phyloP scores from a whole-genome alignment of 1,140 invertebrate species.

The Heliconius nattereri region DNA sequence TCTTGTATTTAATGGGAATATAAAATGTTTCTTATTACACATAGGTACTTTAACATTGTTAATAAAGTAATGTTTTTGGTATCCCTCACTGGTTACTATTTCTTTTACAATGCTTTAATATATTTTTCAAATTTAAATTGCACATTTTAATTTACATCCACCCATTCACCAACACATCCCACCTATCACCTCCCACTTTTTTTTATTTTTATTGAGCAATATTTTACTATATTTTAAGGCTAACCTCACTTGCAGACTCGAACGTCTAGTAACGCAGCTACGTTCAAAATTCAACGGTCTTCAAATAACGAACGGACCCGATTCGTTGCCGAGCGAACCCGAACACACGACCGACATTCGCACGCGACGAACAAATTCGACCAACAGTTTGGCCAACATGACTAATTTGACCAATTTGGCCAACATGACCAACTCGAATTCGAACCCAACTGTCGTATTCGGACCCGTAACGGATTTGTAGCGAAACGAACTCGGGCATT shows the following conservation, averaged over 20 bases:
- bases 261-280: conserved; percentile 77
- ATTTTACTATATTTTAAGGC: conserved; percentile 49
- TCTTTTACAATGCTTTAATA: background rate
- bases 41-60: background rate
- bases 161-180: background rate
- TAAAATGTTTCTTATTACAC: background rate
- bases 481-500: conserved; percentile 57
- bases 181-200: background rate
- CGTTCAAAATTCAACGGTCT: conserved; percentile 75
- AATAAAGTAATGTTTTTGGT: background rate
- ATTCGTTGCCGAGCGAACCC: conserved; percentile 67
- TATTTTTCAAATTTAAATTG: conserved; percentile 15
- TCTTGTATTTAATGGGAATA: background rate
- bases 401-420: conserved; percentile 5
- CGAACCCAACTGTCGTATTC: conserved; percentile 64
- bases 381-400: conserved; percentile 24
- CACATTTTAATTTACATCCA: conserved; percentile 15
- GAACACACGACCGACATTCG: conserved; percentile 56
- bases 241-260: conserved; percentile 69
- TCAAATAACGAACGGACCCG: conserved; percentile 62
- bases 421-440: conserved; percentile 30
- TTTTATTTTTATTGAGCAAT: conserved; percentile 16
- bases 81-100: background rate
- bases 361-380: conserved; percentile 45
- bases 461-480: conserved; percentile 80